A percentile compares a stretch with the other conserved stretches of the same genome.
Conservation (phyloP, 1,140 invertebrate species). For the Condylostylus longicornis region DNA sequence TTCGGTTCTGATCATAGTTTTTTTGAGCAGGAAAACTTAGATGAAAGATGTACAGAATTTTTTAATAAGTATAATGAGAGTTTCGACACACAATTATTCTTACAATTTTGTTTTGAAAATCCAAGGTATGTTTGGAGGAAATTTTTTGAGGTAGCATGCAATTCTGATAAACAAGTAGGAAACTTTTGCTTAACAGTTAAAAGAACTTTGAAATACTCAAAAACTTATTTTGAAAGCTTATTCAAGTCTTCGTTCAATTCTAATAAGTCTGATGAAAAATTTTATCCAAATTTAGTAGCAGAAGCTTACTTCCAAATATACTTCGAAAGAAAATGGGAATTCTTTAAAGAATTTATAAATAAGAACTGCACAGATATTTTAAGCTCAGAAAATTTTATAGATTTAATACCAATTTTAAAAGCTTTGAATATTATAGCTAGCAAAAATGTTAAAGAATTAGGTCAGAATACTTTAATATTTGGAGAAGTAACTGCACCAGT, state of each 20-base stretch:
- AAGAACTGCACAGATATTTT: constrained; percentile 7
- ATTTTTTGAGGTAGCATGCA: constrained; percentile 9
- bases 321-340: constrained; percentile 5
- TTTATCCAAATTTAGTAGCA: constrained; percentile 5
- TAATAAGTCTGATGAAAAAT: constrained; percentile 2
- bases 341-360: constrained; percentile 8
- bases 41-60: constrained; percentile 5
- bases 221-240: constrained; percentile 5
- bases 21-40: constrained; percentile 3
- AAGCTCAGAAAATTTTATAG: constrained; percentile 2
- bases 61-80: constrained; percentile 8
- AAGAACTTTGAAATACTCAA: constrained; percentile 3
- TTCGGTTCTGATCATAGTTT: constrained; percentile 5
- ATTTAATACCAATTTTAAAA: constrained; percentile 8
- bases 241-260: constrained; percentile 4
- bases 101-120: constrained; percentile 10
- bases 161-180: constrained; percentile 4
- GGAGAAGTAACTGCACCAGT: constrained; percentile 10
- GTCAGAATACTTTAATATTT: constrained; percentile 7
- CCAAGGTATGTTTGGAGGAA: constrained; percentile 4
- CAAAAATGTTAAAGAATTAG: constrained; percentile 1
- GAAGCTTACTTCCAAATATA: constrained; percentile 7
- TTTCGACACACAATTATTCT: constrained; percentile 9
- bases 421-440: constrained; percentile 7
- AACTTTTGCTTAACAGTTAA: constrained; percentile 8